Conservation (phyloP, 2,113 vertebrate species). For the Ranitomeya variabilis region DNA sequence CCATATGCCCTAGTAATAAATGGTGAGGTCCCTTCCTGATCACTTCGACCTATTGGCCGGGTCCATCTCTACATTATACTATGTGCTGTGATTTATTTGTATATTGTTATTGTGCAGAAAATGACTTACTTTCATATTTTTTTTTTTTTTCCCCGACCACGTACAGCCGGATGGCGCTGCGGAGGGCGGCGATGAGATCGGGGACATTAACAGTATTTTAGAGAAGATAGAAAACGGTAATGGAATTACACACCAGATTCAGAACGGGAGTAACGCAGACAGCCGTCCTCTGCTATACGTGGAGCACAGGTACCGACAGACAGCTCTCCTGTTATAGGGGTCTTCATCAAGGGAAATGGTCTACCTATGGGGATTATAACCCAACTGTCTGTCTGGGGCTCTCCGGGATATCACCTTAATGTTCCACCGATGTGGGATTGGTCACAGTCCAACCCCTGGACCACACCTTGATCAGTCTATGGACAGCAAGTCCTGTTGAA, state of each 20-base stretch:
- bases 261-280: conserved; percentile 65
- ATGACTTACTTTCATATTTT: neutral
- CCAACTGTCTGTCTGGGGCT: too few species aligned
- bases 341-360: neutral
- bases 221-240: conserved; percentile 79
- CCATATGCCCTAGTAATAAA: too few species aligned
- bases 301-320: conserved; percentile 84
- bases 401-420: neutral
- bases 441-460: neutral
- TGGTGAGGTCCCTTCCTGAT: too few species aligned
- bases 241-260: conserved; percentile 71
- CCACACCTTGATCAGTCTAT: neutral
- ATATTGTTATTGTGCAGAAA: neutral
- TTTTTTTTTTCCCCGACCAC: neutral
- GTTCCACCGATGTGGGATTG: neutral
- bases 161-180: neutral
- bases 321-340: neutral
- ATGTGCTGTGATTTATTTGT: neutral
- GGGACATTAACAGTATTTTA: conserved; percentile 85
- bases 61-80: too few species aligned
- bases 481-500: neutral
- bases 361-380: neutral
- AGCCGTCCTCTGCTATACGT: conserved; percentile 81
- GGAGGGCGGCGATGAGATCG: conserved; percentile 60
- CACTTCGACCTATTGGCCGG: neutral